Percentiles rank a stretch among this genome's conserved stretches.
Evolutionary conservation across 1,140 invertebrate species (phyloP).

Genomic region (Laupala kohalensis): DNA sequence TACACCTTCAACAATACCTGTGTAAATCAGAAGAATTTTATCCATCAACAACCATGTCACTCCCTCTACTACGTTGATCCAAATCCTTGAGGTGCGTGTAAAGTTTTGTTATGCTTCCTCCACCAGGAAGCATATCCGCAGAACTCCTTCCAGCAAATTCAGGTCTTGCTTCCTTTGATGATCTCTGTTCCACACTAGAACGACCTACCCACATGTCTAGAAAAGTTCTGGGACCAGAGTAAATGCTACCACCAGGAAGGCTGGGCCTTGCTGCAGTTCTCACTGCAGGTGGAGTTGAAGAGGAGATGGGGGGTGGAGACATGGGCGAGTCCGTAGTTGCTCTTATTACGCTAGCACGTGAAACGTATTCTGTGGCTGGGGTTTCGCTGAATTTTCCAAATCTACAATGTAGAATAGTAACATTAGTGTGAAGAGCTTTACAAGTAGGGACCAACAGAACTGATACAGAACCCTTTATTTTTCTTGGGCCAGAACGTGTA

Average conservation of each 20-base stretch:
- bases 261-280: conserved; percentile 12
- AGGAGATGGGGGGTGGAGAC: conserved; percentile 47
- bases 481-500: too few species aligned
- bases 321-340: conserved; percentile 72
- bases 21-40: neutral
- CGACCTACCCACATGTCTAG: conserved; percentile 48
- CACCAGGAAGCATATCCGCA: conserved; percentile 24
- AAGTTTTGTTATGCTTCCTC: conserved; percentile 50
- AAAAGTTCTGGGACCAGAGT: conserved; percentile 35
- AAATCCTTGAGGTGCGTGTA: conserved; percentile 61
- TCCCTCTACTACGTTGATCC: neutral
- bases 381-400: conserved; percentile 6
- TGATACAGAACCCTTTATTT: too few species aligned
- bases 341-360: conserved; percentile 53
- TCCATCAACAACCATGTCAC: conserved; percentile 9
- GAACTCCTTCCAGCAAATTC: conserved; percentile 68
- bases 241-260: conserved; percentile 18
- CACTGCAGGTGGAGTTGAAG: conserved; percentile 24
- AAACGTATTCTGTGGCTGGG: conserved; percentile 19
- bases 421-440: neutral
- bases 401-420: neutral
- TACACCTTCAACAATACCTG: too few species aligned
- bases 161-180: conserved; percentile 27
- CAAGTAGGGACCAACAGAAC: neutral
- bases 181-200: conserved; percentile 14